These are phyloP conservation scores for Quadriops clusia DNA, from an alignment of 2,888 invertebrate species.

Conservation along the genomic window DNA sequence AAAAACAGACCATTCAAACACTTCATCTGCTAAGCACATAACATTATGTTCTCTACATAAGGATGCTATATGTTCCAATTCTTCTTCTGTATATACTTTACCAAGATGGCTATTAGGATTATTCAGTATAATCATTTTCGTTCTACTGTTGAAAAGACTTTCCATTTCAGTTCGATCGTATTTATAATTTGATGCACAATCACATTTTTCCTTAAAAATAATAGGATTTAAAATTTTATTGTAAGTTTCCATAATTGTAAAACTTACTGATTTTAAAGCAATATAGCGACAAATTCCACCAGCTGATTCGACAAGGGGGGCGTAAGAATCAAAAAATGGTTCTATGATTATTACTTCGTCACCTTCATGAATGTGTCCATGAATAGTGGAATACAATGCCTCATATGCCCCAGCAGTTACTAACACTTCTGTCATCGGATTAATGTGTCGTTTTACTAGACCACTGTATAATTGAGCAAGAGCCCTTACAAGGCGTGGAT, in stretches of 20 bases:
- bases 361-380: slow-evolving; percentile 72
- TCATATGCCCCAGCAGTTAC: slow-evolving; percentile 91
- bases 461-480: slow-evolving; percentile 75
- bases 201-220: too few species aligned
- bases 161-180: slow-evolving; percentile 72
- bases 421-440: slow-evolving; percentile 74
- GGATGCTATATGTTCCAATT: slow-evolving; percentile 66
- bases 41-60: slow-evolving; percentile 87
- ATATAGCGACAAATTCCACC: slow-evolving; percentile 81
- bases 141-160: slow-evolving; percentile 69
- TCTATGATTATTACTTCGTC: slow-evolving; percentile 94
- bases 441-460: slow-evolving; percentile 57
- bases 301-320: slow-evolving; percentile 81
- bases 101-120: slow-evolving; percentile 96
- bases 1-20: slow-evolving; percentile 94
- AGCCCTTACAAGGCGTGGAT: slow-evolving; percentile 74
- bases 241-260: too few species aligned
- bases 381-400: slow-evolving; percentile 71
- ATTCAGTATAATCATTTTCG: slow-evolving; percentile 88
- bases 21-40: slow-evolving; percentile 89
- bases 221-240: too few species aligned
- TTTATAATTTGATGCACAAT: slow-evolving; percentile 85
- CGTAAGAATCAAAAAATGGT: slow-evolving; percentile 96
- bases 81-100: slow-evolving; percentile 65
- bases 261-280: too few species aligned